phyloP scores from a whole-genome alignment of 1,140 invertebrate species.

The Tetranychus urticae region DNA sequence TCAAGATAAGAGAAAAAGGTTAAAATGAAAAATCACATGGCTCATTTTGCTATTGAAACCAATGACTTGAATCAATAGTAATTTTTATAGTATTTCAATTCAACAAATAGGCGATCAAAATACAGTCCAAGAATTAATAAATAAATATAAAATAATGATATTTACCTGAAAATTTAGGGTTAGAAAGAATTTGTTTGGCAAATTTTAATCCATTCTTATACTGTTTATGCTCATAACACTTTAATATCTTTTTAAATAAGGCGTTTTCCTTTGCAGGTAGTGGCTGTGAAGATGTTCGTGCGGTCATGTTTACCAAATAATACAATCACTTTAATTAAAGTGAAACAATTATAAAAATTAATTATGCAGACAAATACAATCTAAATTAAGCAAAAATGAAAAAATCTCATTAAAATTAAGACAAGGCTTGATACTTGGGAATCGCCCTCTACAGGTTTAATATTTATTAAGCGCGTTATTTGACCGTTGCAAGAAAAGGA shows the following conservation, averaged over 20 bases:
- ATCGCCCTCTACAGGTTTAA: no score
- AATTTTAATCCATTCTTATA: constrained; percentile 99
- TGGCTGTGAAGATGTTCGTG: constrained; percentile 11
- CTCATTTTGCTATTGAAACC: no score
- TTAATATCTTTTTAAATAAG: constrained; percentile 96
- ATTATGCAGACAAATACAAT: no score
- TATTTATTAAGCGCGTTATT: no score
- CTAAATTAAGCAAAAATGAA: no score
- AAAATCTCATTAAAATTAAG: no score
- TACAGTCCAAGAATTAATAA: neutral
- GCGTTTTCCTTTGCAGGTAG: constrained; percentile 96
- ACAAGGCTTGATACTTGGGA: no score
- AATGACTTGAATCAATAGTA: neutral
- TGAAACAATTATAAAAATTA: no score
- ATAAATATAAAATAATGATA: neutral
- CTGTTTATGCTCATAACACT: constrained; percentile 98
- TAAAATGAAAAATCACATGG: neutral
- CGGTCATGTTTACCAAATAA: neutral
- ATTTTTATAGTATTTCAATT: neutral
- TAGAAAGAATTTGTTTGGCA: constrained; percentile 92
- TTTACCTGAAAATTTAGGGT: constrained; percentile 74
- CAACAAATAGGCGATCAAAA: no score
- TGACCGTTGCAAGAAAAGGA: no score
- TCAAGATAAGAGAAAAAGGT: neutral
- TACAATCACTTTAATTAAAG: no score